phyloP scores from a whole-genome alignment of 1,140 invertebrate genomes.

The Drosophila kurseongensis region DNA sequence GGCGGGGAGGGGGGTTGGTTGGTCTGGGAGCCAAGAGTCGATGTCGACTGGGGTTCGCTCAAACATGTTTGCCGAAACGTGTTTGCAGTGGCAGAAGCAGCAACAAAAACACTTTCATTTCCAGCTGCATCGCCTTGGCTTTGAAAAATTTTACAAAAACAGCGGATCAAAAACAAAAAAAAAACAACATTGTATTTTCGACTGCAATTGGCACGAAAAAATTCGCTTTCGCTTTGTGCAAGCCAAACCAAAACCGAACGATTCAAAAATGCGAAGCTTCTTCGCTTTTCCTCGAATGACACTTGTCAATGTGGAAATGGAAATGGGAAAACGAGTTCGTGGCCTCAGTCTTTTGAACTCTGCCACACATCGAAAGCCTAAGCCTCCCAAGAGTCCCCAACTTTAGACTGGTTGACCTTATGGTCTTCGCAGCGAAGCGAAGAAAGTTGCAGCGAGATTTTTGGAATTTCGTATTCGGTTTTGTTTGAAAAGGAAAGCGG shows the following conservation, averaged over 20 bases:
- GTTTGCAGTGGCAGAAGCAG: slow-evolving; percentile 40
- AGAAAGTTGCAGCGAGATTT: slow-evolving; percentile 55
- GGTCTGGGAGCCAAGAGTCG: slow-evolving; percentile 2
- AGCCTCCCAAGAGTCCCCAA: slow-evolving; percentile 3
- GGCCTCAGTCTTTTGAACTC: slow-evolving; percentile 75
- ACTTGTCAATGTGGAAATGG: slow-evolving; percentile 59
- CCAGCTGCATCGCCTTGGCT: slow-evolving; percentile 56
- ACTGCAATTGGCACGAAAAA: slow-evolving; percentile 76
- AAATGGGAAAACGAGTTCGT: slow-evolving; percentile 70
- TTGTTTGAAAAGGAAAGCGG: slow-evolving; percentile 31
- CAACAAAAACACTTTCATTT: slow-evolving; percentile 76
- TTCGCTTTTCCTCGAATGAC: slow-evolving; percentile 58
- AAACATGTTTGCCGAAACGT: slow-evolving; percentile 72
- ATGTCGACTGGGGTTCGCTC: slow-evolving; percentile 24
- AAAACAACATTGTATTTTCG: slow-evolving; percentile 29
- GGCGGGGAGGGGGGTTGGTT: slow-evolving; percentile 2
- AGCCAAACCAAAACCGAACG: slow-evolving; percentile 13
- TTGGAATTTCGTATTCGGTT: slow-evolving; percentile 11
- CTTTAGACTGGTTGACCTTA: slow-evolving; percentile 33
- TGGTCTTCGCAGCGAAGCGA: slow-evolving; percentile 35
- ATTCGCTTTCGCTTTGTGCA: slow-evolving; percentile 70
- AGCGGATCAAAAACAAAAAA: not conserved
- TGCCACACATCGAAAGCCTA: slow-evolving; percentile 26
- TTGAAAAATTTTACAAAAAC: slow-evolving; percentile 28
- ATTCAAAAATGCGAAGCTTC: slow-evolving; percentile 50